Evolutionary conservation across 2,113 vertebrate genomes (phyloP), one percentile per base, ranked within the genome.

Genomic region (Scytalopus superciliaris): DNA sequence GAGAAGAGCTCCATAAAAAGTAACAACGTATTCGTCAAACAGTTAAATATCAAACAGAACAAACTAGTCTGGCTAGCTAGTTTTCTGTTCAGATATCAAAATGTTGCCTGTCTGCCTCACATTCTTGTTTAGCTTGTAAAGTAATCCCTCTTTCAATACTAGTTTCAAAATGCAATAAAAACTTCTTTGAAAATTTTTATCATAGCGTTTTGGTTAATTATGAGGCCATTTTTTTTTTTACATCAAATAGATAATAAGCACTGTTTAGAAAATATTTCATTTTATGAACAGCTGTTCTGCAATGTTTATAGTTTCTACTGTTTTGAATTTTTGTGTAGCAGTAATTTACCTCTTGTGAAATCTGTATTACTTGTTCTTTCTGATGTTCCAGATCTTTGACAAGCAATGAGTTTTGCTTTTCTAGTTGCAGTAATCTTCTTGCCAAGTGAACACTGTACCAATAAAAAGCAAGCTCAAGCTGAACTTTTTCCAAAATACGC

Each of bases 371-470:
- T 96, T 99, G 98, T 56, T 98, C 94, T 94, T 98, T 98, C 97
- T 98, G 98, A 96, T 95, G 98, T 69, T 99, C 99, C 98, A 99
- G 96, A 92, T 99, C 99, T 98, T 98, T 99, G 96, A 98, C 98
- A 96, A 99, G 98, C 76, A 98, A 96, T 0, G 99, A 99, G 95
- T 99, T 99, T 96, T 98, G 99, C 95, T 98, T 99, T 98, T 99
- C 99, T 87, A 99, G 98, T 97, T 99, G 99, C 93, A 99, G 98
- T 62, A 99, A 98, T 95, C 99, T 98, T 97, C 99, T 98, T 95
- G 99, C 99, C 97, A 99, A 98, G 95, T 99, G 99, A 97, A 99
- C 99, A 49, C 99, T 99, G 97, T 85, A 79, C 44, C 79, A 98
- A 96, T 73, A 90, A 92, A 93, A 95, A 97, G 76, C 86, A 96